phyloP scores from a whole-genome alignment of 2,113 vertebrate species.

The Gnathonemus longibarbis region DNA sequence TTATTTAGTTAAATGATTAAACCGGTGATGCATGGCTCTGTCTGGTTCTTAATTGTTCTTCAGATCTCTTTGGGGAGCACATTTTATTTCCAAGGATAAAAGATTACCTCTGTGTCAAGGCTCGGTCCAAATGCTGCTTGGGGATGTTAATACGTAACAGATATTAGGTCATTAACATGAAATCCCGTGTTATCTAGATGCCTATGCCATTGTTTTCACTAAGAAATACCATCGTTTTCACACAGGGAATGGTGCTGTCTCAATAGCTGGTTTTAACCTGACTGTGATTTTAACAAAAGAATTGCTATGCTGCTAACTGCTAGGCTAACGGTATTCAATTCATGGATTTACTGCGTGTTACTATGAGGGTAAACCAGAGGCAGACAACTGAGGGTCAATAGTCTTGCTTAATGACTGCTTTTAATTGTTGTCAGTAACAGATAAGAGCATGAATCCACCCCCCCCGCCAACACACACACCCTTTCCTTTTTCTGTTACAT shows the following conservation, averaged over 20 bases:
- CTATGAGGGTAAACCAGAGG: background rate
- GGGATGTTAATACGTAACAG: background rate
- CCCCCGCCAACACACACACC: background rate
- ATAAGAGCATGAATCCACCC: background rate
- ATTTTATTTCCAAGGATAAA: background rate
- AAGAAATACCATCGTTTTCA: background rate
- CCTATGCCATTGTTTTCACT: background rate
- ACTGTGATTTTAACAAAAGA: background rate
- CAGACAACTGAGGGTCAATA: background rate
- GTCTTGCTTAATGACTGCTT: background rate
- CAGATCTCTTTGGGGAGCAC: background rate
- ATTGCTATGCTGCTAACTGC: background rate
- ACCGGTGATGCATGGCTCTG: background rate
- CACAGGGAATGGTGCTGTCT: background rate
- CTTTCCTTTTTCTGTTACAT: background rate
- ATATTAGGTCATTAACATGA: background rate
- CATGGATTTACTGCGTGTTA: background rate
- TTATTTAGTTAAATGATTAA: constrained; percentile 7
- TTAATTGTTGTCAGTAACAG: background rate
- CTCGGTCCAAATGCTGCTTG: background rate
- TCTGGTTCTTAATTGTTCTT: background rate
- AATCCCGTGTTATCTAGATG: background rate
- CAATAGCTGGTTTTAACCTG: background rate
- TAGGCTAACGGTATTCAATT: background rate
- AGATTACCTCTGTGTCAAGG: background rate